Percentiles rank a stretch among this genome's conserved stretches.
Evolutionary conservation across 2,888 invertebrate genomes (phyloP).

Genomic region (Acronicta alni): DNA sequence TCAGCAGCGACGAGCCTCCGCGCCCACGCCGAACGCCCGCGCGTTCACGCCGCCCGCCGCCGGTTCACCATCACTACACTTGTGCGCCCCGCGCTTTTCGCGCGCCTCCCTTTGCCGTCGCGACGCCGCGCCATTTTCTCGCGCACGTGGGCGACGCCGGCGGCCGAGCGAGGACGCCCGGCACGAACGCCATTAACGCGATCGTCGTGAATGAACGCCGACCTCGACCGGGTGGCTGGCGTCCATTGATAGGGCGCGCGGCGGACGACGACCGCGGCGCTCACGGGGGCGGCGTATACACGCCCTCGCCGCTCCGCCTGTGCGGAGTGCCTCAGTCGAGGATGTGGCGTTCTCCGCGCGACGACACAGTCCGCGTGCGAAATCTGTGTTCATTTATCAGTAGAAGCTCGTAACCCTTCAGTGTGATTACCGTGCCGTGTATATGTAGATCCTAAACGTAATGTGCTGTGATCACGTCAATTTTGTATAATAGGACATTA

Average conservation of each 20-base stretch:
- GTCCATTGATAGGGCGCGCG: slow-evolving; percentile 85
- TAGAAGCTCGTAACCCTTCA: slow-evolving; percentile 74
- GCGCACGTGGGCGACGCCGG: slow-evolving; percentile 87
- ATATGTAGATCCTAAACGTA: slow-evolving; percentile 74
- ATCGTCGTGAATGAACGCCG: slow-evolving; percentile 88
- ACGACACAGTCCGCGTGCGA: slow-evolving; percentile 83
- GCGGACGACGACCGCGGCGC: slow-evolving; percentile 82
- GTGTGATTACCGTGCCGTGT: slow-evolving; percentile 75
- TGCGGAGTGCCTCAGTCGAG: slow-evolving; percentile 87
- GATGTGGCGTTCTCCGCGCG: slow-evolving; percentile 86
- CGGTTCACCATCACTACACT: slow-evolving; percentile 78
- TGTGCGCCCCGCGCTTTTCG: slow-evolving; percentile 85
- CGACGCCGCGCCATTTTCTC: slow-evolving; percentile 88
- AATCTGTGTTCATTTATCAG: slow-evolving; percentile 87
- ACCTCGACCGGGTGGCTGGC: slow-evolving; percentile 85
- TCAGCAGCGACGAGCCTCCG: slow-evolving; percentile 84
- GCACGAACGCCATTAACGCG: slow-evolving; percentile 85
- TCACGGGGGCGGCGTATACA: slow-evolving; percentile 84
- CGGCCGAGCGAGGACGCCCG: slow-evolving; percentile 81
- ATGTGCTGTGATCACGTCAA: slow-evolving; percentile 87
- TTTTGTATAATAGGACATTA: slow-evolving; percentile 77
- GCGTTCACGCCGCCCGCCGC: slow-evolving; percentile 71
- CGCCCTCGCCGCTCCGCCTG: slow-evolving; percentile 84
- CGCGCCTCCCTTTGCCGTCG: slow-evolving; percentile 85
- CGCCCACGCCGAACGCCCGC: slow-evolving; percentile 78